Conservation (phyloP, 2,888 invertebrate genomes). For the Lithophane socia region DNA sequence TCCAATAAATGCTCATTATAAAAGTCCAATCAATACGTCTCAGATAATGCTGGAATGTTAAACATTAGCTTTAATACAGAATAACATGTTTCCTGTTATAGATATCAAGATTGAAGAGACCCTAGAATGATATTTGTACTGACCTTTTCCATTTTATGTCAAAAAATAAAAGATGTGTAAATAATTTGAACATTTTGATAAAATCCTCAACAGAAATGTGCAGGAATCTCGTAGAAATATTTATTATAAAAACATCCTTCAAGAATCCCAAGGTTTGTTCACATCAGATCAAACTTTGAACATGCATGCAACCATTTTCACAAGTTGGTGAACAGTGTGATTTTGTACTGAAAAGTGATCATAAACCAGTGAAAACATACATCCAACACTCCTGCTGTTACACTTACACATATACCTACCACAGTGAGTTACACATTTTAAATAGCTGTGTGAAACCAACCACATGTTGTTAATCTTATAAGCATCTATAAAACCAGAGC, state of each 20-base stretch:
- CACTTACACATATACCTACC: conserved; percentile 78
- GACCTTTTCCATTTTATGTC: conserved; percentile 82
- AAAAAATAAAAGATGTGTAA: conserved; percentile 76
- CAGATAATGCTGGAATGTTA: conserved; percentile 90
- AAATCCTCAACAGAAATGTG: conserved; percentile 74
- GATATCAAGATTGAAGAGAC: conserved; percentile 83
- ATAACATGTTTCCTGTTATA: conserved; percentile 80
- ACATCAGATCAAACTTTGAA: conserved; percentile 61
- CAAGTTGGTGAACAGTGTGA: conserved; percentile 82
- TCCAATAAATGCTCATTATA: conserved; percentile 87
- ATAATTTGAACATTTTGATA: conserved; percentile 74
- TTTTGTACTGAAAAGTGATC: conserved; percentile 88
- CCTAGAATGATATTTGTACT: conserved; percentile 83
- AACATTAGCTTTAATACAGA: conserved; percentile 90
- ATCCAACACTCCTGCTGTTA: conserved; percentile 72
- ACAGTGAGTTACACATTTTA: conserved; percentile 63
- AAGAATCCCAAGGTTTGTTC: conserved; percentile 66
- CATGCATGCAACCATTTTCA: conserved; percentile 79
- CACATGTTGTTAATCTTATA: conserved; percentile 62
- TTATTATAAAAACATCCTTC: conserved; percentile 62
- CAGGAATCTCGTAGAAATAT: conserved; percentile 71
- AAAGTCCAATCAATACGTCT: conserved; percentile 88
- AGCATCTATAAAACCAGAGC: conserved; percentile 75
- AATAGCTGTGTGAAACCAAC: conserved; percentile 70
- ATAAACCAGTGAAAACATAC: conserved; percentile 85